Percentiles rank a stretch among this genome's conserved stretches.
These are phyloP conservation scores for Heliconius hewitsoni DNA, from an alignment of 1,140 invertebrate species.

Conservation along the genomic window DNA sequence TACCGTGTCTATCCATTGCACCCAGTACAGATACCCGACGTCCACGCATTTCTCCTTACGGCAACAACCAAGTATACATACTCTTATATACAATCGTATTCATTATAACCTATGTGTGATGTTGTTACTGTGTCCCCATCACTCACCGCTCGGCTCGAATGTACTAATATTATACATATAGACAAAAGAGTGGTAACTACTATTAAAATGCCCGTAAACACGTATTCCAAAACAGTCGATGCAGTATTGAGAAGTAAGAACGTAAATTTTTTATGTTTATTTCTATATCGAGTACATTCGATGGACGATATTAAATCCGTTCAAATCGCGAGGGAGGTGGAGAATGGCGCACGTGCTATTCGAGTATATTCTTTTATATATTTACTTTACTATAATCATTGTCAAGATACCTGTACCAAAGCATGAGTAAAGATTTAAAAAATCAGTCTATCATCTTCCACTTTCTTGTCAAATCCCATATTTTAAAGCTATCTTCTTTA, in stretches of 20 bases:
- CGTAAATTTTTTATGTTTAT: no score
- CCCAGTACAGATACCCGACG: slow-evolving; percentile 67
- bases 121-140: neutral
- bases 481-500: slow-evolving; percentile 75
- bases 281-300: neutral
- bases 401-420: slow-evolving; percentile 76
- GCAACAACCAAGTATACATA: slow-evolving; percentile 30
- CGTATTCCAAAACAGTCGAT: no score
- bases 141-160: neutral
- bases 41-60: slow-evolving; percentile 31
- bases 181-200: no score
- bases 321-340: slow-evolving; percentile 27
- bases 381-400: slow-evolving; percentile 49
- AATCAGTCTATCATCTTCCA: slow-evolving; percentile 74
- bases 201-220: no score
- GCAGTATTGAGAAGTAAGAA: no score
- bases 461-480: slow-evolving; percentile 64
- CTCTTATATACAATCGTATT: slow-evolving; percentile 35
- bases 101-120: slow-evolving; percentile 31
- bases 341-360: slow-evolving; percentile 30
- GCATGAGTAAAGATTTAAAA: slow-evolving; percentile 73
- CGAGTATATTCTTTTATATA: slow-evolving; percentile 31
- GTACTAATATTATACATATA: neutral
- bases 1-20: slow-evolving; percentile 58
- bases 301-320: slow-evolving; percentile 23